Conservation (phyloP, 2,797 vertebrate species). For the Paramormyrops hopkinsi region DNA sequence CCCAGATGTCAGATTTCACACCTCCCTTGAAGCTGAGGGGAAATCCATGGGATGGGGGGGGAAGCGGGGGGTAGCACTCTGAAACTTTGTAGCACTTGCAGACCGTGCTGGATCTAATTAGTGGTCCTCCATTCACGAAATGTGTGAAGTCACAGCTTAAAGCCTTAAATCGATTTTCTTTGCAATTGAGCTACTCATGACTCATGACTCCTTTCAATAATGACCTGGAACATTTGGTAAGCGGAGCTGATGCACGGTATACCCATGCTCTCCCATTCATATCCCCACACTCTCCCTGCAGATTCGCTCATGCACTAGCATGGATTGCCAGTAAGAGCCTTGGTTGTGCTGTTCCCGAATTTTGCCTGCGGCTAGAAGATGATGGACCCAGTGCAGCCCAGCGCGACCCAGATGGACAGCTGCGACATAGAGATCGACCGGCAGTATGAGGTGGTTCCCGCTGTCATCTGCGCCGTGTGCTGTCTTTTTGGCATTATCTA, state of each 20-base stretch:
- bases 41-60: background rate
- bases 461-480: conserved; percentile 75
- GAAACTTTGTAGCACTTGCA: background rate
- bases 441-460: conserved; percentile 52
- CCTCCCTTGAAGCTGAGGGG: conserved; percentile 15
- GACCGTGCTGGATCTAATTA: background rate
- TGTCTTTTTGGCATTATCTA: conserved; percentile 83
- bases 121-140: conserved; percentile 10
- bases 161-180: background rate
- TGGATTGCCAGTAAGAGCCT: conserved; percentile 52
- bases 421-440: conserved; percentile 62
- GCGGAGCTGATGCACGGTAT: background rate
- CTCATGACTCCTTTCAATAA: background rate
- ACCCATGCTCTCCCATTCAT: background rate
- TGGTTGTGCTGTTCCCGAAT: conserved; percentile 10
- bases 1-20: conserved; percentile 40
- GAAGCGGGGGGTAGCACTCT: background rate
- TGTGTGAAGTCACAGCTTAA: background rate
- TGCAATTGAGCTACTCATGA: background rate
- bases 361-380: conserved; percentile 39
- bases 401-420: conserved; percentile 45
- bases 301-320: conserved; percentile 36
- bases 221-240: background rate
- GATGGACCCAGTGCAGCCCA: conserved; percentile 55
- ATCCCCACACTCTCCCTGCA: conserved; percentile 25